phyloP scores from a whole-genome alignment of 2,888 invertebrate species.

The Pseudoips prasinana region DNA sequence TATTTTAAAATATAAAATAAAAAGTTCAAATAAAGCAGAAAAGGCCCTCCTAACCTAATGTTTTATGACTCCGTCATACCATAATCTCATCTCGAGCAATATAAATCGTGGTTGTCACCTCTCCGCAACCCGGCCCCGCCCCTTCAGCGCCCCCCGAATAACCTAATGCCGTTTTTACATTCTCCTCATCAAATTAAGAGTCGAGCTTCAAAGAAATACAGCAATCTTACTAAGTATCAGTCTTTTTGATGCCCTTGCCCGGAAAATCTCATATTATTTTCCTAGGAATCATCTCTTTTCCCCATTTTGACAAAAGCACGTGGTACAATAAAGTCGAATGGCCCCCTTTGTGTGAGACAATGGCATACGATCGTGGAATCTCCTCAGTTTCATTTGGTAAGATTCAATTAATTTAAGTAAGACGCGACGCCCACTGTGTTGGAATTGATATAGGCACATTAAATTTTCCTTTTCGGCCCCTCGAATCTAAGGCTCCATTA shows the following conservation, averaged over 20 bases:
- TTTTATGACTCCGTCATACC: conserved; percentile 52
- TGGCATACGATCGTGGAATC: conserved; percentile 44
- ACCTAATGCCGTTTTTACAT: conserved; percentile 66
- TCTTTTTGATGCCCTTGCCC: conserved; percentile 45
- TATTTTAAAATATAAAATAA: neutral
- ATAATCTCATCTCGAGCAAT: conserved; percentile 56
- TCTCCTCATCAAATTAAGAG: conserved; percentile 67
- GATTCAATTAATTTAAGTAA: conserved; percentile 57
- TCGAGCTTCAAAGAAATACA: conserved; percentile 48
- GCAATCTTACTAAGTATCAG: conserved; percentile 52
- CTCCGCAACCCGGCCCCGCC: conserved; percentile 14
- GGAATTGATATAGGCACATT: conserved; percentile 42
- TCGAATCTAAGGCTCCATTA: conserved; percentile 21
- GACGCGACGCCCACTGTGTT: conserved; percentile 29
- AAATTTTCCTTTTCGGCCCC: conserved; percentile 35
- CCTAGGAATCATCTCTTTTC: conserved; percentile 21
- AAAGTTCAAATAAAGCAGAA: conserved; percentile 31
- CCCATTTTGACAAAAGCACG: conserved; percentile 43
- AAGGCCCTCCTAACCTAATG: conserved; percentile 43
- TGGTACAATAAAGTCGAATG: conserved; percentile 53
- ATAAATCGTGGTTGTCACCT: conserved; percentile 52
- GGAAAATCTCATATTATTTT: conserved; percentile 62
- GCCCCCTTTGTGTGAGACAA: conserved; percentile 57
- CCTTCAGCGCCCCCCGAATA: conserved; percentile 40
- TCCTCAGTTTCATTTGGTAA: conserved; percentile 40